Evolutionary conservation across 2,797 vertebrate species (phyloP), one percentile per base, ranked within the genome.

Genomic region (Capromys pilorides): DNA sequence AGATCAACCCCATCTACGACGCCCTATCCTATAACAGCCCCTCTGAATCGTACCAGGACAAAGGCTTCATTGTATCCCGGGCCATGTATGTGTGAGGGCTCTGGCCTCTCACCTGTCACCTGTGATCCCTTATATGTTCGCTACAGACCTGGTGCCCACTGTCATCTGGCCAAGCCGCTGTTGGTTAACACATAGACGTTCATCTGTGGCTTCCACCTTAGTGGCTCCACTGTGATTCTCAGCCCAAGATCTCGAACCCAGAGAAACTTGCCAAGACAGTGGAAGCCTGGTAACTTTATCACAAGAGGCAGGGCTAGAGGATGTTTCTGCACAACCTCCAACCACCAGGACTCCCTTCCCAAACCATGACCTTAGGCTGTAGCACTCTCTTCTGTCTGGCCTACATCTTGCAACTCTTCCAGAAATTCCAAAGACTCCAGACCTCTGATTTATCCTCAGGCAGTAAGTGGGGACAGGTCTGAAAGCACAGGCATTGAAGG

Each of bases 1-100:
- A 98, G 71, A 96, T 97, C 88, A 98, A 98, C 86, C 98, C 98
- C 71, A 97, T 98, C 87, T 98, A 98, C 0, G 97, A 98, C 0
- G 95, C 96, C 13, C 92, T 98, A 54, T 85, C 95, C 54, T 97
- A 97, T 8, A 14, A 92, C 0, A 95, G 96, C 33, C 84, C 93
- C 2, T 79, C 96, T 24, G 97, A 97, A 2, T 97, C 97, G 94
- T 91, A 96, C 77, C 87, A 95, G 80, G 93, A 97, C 86, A 97
- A 97, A 91, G 98, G 97, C 82, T 98, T 98, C 39, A 95, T 98
- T 51, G 98, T 98, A 97, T 98, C 98, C 22, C 96, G 97, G 24
- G 98, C 98, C 45, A 97, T 98, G 96, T 98, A 98, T 3, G 98
- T 98, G 82, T 98, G 85, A 98, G 90, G 57, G 6, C 26, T 26